These are phyloP conservation scores for Sceliomorpha sp. DNA, from an alignment of 2,888 invertebrate genomes.

Conservation along the genomic window DNA sequence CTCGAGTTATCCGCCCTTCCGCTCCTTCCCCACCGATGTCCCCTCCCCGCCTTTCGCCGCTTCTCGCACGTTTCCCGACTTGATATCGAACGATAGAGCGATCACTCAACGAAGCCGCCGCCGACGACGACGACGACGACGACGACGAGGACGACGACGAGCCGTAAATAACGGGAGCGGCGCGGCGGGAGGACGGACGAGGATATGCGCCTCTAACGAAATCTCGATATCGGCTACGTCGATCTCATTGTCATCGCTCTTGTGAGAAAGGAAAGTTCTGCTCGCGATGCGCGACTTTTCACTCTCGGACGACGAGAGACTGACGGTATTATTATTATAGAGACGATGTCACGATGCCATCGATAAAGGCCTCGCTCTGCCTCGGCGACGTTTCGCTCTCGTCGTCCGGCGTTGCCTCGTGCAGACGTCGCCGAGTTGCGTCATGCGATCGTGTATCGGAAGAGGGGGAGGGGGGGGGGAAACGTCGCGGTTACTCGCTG, in stretches of 20 bases:
- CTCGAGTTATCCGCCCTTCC: slow-evolving; percentile 17
- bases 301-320: slow-evolving; percentile 36
- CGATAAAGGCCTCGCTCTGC: slow-evolving; percentile 14
- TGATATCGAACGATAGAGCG: slow-evolving; percentile 38
- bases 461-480: too few relatives aligned
- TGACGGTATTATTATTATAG: slow-evolving; percentile 40
- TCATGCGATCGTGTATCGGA: slow-evolving; percentile 44
- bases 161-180: slow-evolving; percentile 38
- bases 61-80: not conserved
- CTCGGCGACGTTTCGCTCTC: too few relatives aligned
- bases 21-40: slow-evolving; percentile 22
- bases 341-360: slow-evolving; percentile 41
- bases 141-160: too few relatives aligned
- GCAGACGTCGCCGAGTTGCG: too few relatives aligned
- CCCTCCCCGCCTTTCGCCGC: slow-evolving; percentile 20
- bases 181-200: too few relatives aligned
- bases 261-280: slow-evolving; percentile 49
- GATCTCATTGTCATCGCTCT: slow-evolving; percentile 47
- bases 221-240: slow-evolving; percentile 35
- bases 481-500: too few relatives aligned
- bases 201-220: slow-evolving; percentile 19
- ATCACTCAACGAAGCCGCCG: slow-evolving; percentile 45
- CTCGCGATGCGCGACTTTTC: slow-evolving; percentile 25
- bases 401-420: too few relatives aligned
- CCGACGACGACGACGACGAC: too few relatives aligned